Evolutionary conservation across 1,140 invertebrate genomes (phyloP).

Genomic region (Heliconius nattereri): DNA sequence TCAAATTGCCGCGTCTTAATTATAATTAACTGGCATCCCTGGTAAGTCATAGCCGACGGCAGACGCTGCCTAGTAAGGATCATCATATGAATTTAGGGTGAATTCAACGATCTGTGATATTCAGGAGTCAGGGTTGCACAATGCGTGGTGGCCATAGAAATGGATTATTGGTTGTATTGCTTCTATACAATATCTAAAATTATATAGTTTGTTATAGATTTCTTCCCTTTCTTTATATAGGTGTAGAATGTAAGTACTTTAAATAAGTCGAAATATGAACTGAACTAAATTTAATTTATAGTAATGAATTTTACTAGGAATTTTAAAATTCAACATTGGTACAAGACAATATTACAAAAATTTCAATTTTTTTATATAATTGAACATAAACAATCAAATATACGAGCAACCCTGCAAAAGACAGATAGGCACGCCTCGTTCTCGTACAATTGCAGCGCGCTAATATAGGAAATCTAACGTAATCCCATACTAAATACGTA

Average conservation of each 20-base stretch:
- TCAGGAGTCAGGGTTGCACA: conserved; percentile 6
- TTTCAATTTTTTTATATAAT: not conserved
- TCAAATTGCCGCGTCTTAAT: conserved; percentile 66
- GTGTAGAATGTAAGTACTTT: not conserved
- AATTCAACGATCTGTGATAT: conserved; percentile 43
- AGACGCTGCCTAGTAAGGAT: conserved; percentile 52
- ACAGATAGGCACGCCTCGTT: conserved; percentile 26
- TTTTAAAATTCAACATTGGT: not conserved
- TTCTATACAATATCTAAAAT: not conserved
- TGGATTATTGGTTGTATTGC: not conserved
- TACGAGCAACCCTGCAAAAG: conserved; percentile 33
- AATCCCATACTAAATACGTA: conserved; percentile 50
- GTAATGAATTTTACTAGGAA: not conserved
- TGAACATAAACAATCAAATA: not conserved
- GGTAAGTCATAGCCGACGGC: conserved; percentile 57
- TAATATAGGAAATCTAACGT: conserved; percentile 53
- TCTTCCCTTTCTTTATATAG: not conserved
- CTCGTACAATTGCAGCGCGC: conserved; percentile 41
- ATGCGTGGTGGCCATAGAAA: not conserved
- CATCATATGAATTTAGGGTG: conserved; percentile 57
- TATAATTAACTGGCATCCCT: conserved; percentile 67
- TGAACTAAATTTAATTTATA: too few relatives aligned
- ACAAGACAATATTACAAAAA: not conserved
- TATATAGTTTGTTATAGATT: not conserved
- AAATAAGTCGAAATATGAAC: too few relatives aligned